phyloP scores from a whole-genome alignment of 2,888 invertebrate genomes.

The Desoria tigrina region DNA sequence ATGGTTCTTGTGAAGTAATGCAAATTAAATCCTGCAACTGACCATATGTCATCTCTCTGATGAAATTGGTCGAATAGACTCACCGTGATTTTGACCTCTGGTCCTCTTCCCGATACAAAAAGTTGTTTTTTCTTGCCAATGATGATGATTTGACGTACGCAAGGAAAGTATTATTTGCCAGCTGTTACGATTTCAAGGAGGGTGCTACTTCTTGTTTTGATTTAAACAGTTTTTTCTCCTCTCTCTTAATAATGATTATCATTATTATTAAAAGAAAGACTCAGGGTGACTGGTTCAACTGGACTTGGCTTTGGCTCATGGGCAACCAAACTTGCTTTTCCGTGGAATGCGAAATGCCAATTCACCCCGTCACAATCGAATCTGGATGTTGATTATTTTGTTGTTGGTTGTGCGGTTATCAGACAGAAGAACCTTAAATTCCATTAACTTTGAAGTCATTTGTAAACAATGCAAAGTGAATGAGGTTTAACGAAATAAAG shows the following conservation, averaged over 20 bases:
- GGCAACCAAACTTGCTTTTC: slow-evolving; percentile 10
- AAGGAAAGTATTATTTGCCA: slow-evolving; percentile 11
- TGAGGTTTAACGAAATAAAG: too few relatives aligned
- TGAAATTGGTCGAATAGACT: background rate
- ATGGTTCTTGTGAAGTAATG: background rate
- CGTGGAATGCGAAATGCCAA: background rate
- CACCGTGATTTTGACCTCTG: slow-evolving; percentile 11
- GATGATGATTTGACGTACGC: slow-evolving; percentile 13
- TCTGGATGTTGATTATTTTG: too few relatives aligned
- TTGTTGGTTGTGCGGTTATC: too few relatives aligned
- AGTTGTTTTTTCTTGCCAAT: slow-evolving; percentile 5
- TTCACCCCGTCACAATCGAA: too few relatives aligned
- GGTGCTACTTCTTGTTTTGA: slow-evolving; percentile 19
- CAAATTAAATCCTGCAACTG: slow-evolving; percentile 6
- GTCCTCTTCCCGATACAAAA: slow-evolving; percentile 4
- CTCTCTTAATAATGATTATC: background rate
- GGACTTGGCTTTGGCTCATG: slow-evolving; percentile 8
- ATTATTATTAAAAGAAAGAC: slow-evolving; percentile 7
- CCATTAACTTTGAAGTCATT: too few relatives aligned
- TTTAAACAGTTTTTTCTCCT: slow-evolving; percentile 14
- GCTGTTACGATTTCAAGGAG: slow-evolving; percentile 12
- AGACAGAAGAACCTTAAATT: too few relatives aligned
- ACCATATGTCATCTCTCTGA: slow-evolving; percentile 11
- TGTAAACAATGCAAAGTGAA: too few relatives aligned
- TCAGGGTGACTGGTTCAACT: slow-evolving; percentile 10